phyloP scores from a whole-genome alignment of 2,888 invertebrate genomes.

The Caenorhabditis imperialis region DNA sequence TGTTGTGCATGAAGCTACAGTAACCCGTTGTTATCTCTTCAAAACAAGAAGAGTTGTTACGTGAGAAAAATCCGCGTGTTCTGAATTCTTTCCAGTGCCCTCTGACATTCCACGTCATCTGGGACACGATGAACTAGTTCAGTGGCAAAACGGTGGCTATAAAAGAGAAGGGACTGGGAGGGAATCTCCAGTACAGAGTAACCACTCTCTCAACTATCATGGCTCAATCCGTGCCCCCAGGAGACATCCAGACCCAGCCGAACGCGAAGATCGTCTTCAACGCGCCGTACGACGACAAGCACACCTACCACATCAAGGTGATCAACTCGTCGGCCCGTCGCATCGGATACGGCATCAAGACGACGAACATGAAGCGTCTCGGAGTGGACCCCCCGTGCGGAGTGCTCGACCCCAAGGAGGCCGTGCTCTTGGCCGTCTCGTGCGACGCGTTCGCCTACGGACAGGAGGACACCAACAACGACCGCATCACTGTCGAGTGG shows the following conservation, averaged over 20 bases:
- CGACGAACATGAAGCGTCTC: constrained; percentile 69
- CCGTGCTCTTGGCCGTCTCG: constrained; percentile 49
- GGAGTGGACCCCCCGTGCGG: constrained; percentile 67
- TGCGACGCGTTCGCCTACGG: constrained; percentile 53
- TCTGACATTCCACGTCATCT: no score
- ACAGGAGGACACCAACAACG: constrained; percentile 54
- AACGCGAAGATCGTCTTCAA: constrained; percentile 69
- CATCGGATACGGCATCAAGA: constrained; percentile 69
- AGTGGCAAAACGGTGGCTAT: no score
- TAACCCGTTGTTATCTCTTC: no score
- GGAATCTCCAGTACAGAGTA: no score
- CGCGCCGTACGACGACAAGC: constrained; percentile 70
- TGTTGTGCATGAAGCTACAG: no score
- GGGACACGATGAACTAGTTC: no score
- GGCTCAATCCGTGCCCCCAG: constrained; percentile 60
- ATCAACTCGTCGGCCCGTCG: constrained; percentile 65
- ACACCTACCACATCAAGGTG: constrained; percentile 70
- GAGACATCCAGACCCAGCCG: constrained; percentile 61
- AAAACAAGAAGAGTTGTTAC: no score
- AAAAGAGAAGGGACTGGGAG: no score
- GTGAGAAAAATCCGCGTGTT: no score
- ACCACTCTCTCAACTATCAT: no score
- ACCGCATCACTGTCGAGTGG: constrained; percentile 57
- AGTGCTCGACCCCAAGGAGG: constrained; percentile 69
- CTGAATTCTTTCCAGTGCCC: no score